Evolutionary conservation across 2,113 vertebrate species (phyloP).

Genomic region (Mustelus asterias): DNA sequence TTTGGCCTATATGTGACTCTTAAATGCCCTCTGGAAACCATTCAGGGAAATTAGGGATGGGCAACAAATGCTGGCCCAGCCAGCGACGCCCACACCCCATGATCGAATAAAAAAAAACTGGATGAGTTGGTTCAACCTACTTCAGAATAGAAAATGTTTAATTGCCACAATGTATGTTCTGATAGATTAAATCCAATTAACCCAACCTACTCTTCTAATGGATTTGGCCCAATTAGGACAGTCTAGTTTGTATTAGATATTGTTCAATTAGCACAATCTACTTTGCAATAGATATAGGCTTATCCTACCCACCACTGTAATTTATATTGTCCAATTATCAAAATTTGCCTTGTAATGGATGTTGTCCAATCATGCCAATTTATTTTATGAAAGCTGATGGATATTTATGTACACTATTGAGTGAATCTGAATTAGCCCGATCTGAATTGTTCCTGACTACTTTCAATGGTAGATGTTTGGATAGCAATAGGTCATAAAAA

Average conservation of each 20-base stretch:
- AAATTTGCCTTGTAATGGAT: background rate
- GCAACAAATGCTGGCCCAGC: no score
- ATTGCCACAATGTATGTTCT: background rate
- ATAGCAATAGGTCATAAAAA: background rate
- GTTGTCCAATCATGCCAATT: background rate
- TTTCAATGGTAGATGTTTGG: background rate
- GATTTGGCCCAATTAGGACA: background rate
- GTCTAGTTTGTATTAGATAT: background rate
- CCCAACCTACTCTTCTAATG: background rate
- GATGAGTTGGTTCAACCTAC: background rate
- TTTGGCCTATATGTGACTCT: no score
- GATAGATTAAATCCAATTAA: background rate
- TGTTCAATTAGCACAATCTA: background rate
- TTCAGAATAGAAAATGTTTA: background rate
- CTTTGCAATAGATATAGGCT: background rate
- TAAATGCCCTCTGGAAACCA: no score
- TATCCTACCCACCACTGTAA: background rate
- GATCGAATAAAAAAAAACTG: background rate
- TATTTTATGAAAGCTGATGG: background rate
- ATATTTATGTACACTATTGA: background rate
- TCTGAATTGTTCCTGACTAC: background rate
- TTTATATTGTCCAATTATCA: background rate
- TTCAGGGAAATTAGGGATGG: no score
- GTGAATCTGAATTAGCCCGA: background rate
- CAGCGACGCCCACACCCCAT: no score